Evolutionary conservation across 2,113 vertebrate species (phyloP).

Genomic region (Zapus hudsonius): DNA sequence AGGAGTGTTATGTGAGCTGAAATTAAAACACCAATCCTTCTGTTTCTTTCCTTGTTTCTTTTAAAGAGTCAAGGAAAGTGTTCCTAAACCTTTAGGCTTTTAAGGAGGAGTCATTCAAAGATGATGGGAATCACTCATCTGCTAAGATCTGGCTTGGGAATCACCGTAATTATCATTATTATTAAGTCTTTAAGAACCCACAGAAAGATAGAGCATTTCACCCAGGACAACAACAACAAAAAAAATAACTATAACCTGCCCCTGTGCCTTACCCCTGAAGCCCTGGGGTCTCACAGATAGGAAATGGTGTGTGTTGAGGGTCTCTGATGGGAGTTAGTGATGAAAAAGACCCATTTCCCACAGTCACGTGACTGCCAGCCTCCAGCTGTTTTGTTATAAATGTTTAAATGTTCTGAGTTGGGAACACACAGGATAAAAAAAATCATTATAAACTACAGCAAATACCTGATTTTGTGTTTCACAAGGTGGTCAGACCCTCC

Average conservation of each 20-base stretch:
- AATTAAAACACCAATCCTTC: not conserved
- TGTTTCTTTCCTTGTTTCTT: constrained; percentile 28
- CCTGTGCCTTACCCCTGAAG: not conserved
- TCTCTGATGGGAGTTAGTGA: not conserved
- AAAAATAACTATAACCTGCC: constrained; percentile 49
- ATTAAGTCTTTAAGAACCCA: constrained; percentile 75
- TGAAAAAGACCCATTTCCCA: not conserved
- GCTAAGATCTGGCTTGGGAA: constrained; percentile 58
- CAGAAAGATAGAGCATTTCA: not conserved
- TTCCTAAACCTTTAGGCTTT: not conserved
- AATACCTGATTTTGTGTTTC: not conserved
- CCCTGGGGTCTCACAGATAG: constrained; percentile 8
- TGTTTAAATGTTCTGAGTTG: not conserved
- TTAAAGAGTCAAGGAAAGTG: constrained; percentile 32
- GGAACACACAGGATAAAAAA: not conserved
- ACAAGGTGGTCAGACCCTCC: not conserved
- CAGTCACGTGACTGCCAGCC: not conserved
- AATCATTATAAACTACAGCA: not conserved
- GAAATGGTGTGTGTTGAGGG: not conserved
- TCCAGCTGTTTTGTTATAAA: not conserved
- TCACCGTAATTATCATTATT: constrained; percentile 61
- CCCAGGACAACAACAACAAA: not conserved
- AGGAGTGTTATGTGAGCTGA: not conserved
- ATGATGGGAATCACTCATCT: constrained; percentile 49
- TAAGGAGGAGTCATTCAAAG: constrained; percentile 3